Conservation (phyloP, 2,888 invertebrate species). For the Bursaphelenchus okinawaensis region DNA sequence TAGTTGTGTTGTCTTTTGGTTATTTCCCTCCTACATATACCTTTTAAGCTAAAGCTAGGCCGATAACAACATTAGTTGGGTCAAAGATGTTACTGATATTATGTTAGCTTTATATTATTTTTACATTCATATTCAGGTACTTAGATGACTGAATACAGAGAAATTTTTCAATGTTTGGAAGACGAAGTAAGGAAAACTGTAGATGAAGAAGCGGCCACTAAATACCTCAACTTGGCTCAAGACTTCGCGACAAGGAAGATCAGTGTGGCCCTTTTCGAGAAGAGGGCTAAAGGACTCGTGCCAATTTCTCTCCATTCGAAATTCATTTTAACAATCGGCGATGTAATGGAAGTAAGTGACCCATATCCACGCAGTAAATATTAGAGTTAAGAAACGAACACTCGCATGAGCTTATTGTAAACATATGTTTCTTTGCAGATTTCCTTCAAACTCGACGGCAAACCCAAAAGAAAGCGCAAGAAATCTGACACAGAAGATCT, state of each 20-base stretch:
- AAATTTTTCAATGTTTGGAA: neutral
- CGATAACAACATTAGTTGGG: no score
- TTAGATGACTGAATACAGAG: no score
- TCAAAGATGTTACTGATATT: no score
- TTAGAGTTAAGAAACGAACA: no score
- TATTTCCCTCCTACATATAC: no score
- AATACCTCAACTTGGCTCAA: neutral
- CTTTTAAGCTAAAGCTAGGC: no score
- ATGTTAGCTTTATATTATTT: no score
- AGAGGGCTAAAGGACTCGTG: neutral
- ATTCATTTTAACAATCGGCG: constrained; percentile 3
- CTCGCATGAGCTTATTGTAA: no score
- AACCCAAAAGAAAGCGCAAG: neutral
- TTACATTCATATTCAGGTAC: no score
- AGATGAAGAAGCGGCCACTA: neutral
- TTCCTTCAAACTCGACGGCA: neutral
- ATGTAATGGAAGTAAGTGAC: constrained; percentile 7
- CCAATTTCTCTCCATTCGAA: constrained; percentile 1
- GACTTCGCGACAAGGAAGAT: constrained; percentile 4
- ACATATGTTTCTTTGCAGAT: no score
- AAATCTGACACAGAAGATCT: neutral
- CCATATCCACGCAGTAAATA: no score
- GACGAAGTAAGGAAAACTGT: neutral
- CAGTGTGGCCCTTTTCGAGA: constrained; percentile 8
- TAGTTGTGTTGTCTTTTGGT: no score